Base-by-base conservation (phyloP, 2,888 invertebrate species). In the Dermolepida albohirtum region DNA sequence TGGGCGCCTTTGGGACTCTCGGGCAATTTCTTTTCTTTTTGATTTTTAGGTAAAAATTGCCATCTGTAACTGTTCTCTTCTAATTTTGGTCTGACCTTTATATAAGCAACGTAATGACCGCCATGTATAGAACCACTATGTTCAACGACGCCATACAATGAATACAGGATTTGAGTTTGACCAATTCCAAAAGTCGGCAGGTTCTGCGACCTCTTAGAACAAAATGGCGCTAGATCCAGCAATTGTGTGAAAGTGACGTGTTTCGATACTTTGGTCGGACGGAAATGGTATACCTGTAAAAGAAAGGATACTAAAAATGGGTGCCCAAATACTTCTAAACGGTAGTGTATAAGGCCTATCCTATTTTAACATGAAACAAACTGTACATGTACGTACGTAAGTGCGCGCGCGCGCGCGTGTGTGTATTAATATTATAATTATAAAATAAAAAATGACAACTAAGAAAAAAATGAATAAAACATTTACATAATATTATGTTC, bases 71-170 rank as follows among this genome's bases (percentile, higher is more conserved):
- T 90, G n/a, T 88, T 87, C 0, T 86, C 80, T 34, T 85, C 83
- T 40, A 92, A 81, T 6, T 88, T 87, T 16, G 87, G 83, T n/a
- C 93, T 85, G 7, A 94, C 93, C 85, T 97, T 97, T 1, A 98
- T 95, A 79, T 96, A 98, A 5, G 98, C 96, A 0, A 96, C 94
- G 80, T 99, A 99, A 80, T 94, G 93, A 27, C 94, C 93, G 40
- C 96, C 94, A 78, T 92, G 92, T 81, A 98, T 89, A 2, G 92
- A 90, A 0, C 98, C 98, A 64, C 93, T 92, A 80, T 99, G 98
- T 79, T 96, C 96, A 1, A 98, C 97, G 0, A 99, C 91, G 0
- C 97, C 98, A 78, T 97, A 99, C 63, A 99, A 85, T 0, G 95
- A 91, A 82, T 98, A 98, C 29, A 94, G 83, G 0, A 65, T 80